Evolutionary conservation across 2,113 vertebrate genomes (phyloP).

Genomic region (Ifrita kowaldi): DNA sequence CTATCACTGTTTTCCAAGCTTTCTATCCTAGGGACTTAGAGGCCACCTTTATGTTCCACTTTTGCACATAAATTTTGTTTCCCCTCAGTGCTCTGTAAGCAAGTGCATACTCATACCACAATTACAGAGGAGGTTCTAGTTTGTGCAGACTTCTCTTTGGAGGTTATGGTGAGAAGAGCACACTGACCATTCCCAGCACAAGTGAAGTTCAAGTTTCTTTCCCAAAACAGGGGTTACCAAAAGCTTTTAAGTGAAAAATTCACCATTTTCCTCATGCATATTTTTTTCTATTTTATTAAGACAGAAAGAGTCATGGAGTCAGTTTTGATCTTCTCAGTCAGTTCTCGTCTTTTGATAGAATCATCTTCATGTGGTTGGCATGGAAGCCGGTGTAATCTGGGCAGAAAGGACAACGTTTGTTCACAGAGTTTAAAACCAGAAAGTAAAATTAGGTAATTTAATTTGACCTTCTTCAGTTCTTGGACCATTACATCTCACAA

Average conservation of each 20-base stretch:
- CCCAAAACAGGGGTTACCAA: neutral
- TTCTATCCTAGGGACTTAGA: neutral
- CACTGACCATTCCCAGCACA: neutral
- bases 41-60: neutral
- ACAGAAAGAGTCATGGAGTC: neutral
- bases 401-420: neutral
- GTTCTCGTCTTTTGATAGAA: neutral
- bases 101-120: neutral
- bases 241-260: neutral
- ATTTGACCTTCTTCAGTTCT: neutral
- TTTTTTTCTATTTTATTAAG: neutral
- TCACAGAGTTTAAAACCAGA: neutral
- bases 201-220: neutral
- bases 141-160: neutral
- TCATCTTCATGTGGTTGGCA: neutral
- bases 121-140: neutral
- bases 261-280: fast-evolving
- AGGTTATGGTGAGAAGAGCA: neutral
- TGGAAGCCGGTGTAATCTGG: neutral
- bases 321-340: neutral
- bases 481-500: neutral
- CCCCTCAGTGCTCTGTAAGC: neutral
- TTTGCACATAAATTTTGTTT: neutral
- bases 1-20: neutral
- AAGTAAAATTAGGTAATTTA: neutral